phyloP scores from a whole-genome alignment of 2,888 invertebrate species.

The Sinohyriopsis cumingii region DNA sequence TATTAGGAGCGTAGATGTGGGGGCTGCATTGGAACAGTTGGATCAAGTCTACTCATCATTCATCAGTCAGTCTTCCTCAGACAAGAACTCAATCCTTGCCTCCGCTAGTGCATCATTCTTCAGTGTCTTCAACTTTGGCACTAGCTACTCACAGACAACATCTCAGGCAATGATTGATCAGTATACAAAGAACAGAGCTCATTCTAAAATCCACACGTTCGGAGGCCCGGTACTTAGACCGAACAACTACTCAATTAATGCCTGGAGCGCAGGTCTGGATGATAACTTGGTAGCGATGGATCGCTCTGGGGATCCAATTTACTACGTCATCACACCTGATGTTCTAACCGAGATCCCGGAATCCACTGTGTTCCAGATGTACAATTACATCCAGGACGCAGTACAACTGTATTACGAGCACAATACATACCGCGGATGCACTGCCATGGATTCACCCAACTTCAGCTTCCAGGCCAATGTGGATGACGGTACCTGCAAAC shows the following conservation, averaged over 20 bases:
- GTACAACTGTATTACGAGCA: constrained; percentile 56
- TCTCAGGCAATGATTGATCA: constrained; percentile 25
- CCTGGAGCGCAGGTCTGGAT: constrained; percentile 45
- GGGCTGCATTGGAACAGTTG: constrained; percentile 46
- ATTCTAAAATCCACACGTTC: constrained; percentile 34
- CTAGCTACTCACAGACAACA: constrained; percentile 24
- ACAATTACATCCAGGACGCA: constrained; percentile 40
- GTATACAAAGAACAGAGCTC: constrained; percentile 35
- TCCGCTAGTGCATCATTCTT: constrained; percentile 56
- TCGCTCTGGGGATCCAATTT: constrained; percentile 57
- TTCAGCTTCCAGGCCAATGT: constrained; percentile 59
- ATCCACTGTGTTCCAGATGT: constrained; percentile 39
- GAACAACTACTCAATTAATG: constrained; percentile 45
- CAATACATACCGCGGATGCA: constrained; percentile 60
- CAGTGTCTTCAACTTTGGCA: constrained; percentile 29
- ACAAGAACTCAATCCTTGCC: constrained; percentile 32
- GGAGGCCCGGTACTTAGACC: constrained; percentile 48
- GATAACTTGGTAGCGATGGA: constrained; percentile 58
- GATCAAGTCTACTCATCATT: constrained; percentile 41
- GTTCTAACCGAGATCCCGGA: constrained; percentile 54
- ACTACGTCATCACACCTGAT: constrained; percentile 45
- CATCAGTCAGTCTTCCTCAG: constrained; percentile 20
- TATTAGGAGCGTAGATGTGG: constrained; percentile 52
- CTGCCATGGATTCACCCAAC: constrained; percentile 49
- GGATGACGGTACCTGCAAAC: constrained; percentile 56